A percentile compares a stretch with the other conserved stretches of the same genome.
Conservation (phyloP, 1,140 invertebrate genomes). For the Aphelinus atriplicis region DNA sequence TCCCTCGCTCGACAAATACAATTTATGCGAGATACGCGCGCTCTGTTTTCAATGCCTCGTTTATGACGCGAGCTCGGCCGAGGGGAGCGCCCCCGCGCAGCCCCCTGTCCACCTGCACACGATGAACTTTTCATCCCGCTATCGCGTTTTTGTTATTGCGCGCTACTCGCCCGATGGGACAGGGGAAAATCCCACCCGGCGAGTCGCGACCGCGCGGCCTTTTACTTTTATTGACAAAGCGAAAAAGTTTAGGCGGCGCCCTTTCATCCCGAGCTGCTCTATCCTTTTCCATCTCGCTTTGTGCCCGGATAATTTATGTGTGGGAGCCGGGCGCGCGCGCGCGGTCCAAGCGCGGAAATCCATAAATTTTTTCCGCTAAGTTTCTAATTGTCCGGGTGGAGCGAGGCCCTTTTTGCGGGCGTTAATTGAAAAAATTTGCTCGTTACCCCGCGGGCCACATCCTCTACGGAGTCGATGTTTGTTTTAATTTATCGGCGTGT, state of each 20-base stretch:
- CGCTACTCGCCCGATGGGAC: too few relatives aligned
- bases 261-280: constrained; percentile 18
- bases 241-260: constrained; percentile 33
- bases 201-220: neutral
- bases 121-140: constrained; percentile 14
- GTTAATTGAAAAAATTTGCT: constrained; percentile 35
- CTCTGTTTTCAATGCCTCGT: constrained; percentile 39
- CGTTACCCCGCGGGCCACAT: neutral
- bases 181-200: too few relatives aligned
- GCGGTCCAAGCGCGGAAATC: constrained; percentile 20
- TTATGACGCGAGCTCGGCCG: constrained; percentile 35
- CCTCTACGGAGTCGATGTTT: too few relatives aligned
- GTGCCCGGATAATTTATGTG: constrained; percentile 27
- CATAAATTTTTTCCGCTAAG: constrained; percentile 35
- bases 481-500: too few relatives aligned
- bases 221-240: constrained; percentile 40
- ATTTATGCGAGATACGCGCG: constrained; percentile 38
- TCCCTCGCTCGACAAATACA: constrained; percentile 29
- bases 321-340: constrained; percentile 7
- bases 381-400: constrained; percentile 27
- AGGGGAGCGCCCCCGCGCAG: neutral
- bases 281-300: neutral
- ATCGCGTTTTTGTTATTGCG: constrained; percentile 7
- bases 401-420: constrained; percentile 12
- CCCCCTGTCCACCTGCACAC: neutral